phyloP scores from a whole-genome alignment of 2,888 invertebrate genomes.

The Acleris literana region DNA sequence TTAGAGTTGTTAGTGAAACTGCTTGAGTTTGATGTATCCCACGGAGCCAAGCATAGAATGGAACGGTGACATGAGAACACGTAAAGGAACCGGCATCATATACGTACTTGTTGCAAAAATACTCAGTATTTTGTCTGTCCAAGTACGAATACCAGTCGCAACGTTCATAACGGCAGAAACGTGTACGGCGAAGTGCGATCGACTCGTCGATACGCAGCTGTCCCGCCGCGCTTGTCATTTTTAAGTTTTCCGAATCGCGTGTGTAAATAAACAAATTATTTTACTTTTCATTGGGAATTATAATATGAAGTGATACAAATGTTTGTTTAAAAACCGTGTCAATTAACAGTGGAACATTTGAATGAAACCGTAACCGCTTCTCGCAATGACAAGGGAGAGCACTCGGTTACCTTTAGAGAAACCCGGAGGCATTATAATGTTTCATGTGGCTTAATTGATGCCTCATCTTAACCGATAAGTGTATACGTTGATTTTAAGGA shows the following conservation, averaged over 20 bases:
- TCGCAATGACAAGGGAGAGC: slow-evolving; percentile 83
- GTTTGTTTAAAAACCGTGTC: slow-evolving; percentile 76
- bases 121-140: slow-evolving; percentile 8
- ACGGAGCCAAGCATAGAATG: slow-evolving; percentile 4
- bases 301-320: slow-evolving; percentile 77
- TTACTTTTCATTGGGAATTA: slow-evolving; percentile 69
- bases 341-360: slow-evolving; percentile 72
- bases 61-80: slow-evolving; percentile 21
- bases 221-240: slow-evolving; percentile 77
- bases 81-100: slow-evolving; percentile 13
- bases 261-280: slow-evolving; percentile 80
- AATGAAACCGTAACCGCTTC: slow-evolving; percentile 78
- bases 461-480: slow-evolving; percentile 75
- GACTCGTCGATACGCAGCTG: slow-evolving; percentile 82
- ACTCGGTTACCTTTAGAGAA: slow-evolving; percentile 80
- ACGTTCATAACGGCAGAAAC: slow-evolving; percentile 68
- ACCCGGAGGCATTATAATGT: slow-evolving; percentile 81
- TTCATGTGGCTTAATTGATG: slow-evolving; percentile 80
- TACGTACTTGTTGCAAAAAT: slow-evolving; percentile 11
- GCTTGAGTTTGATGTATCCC: slow-evolving; percentile 28
- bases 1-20: slow-evolving; percentile 41
- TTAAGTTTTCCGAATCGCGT: slow-evolving; percentile 78
- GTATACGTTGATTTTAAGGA: slow-evolving; percentile 78
- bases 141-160: slow-evolving; percentile 32
- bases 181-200: slow-evolving; percentile 83